These are phyloP conservation scores for Cylindroiulus punctatus DNA, from an alignment of 2,888 invertebrate genomes.

Conservation along the genomic window DNA sequence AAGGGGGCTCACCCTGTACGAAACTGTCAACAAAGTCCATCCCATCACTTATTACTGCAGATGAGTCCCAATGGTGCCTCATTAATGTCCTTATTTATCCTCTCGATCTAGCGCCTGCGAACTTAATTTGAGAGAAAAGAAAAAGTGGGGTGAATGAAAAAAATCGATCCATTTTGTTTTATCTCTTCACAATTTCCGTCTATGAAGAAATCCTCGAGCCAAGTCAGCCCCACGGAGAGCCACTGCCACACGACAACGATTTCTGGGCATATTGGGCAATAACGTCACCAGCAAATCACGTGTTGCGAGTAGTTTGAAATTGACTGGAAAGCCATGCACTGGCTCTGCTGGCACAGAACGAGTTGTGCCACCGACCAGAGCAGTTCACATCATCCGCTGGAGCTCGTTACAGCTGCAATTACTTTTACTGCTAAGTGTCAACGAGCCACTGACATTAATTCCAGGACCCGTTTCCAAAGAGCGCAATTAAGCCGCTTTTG, in stretches of 20 bases:
- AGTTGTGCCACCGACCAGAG: slow-evolving; percentile 21
- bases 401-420: background rate
- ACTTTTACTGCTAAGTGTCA: background rate
- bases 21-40: too few species aligned
- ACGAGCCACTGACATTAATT: background rate
- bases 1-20: too few species aligned
- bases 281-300: slow-evolving; percentile 24
- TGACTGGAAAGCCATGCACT: background rate
- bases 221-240: background rate
- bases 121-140: background rate
- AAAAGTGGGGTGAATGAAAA: background rate
- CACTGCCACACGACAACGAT: background rate
- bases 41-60: background rate
- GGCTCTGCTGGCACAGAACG: background rate
- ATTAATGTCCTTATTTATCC: background rate
- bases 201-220: too few species aligned
- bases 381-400: background rate
- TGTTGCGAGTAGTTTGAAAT: background rate
- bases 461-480: background rate
- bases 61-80: background rate
- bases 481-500: background rate
- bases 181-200: background rate
- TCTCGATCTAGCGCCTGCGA: background rate
- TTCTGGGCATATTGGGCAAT: slow-evolving; percentile 7
- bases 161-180: background rate